Evolutionary conservation across 2,113 vertebrate genomes (phyloP).

Genomic region (Festucalex cinctus): DNA sequence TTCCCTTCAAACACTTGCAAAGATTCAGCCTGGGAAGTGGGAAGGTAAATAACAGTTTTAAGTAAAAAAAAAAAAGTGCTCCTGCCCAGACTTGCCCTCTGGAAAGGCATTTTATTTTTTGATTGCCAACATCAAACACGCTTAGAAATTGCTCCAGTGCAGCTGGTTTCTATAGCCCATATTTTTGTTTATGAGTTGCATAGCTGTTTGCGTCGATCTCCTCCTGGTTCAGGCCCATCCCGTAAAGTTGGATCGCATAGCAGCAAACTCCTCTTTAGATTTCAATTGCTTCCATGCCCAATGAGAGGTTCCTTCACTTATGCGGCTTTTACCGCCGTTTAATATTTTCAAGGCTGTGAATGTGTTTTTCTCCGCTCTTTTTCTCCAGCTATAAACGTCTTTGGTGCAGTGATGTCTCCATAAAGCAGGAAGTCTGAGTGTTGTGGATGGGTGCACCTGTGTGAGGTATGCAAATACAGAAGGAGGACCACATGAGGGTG

Average conservation of each 20-base stretch:
- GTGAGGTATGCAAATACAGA: conserved; percentile 14
- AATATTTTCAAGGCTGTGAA: conserved; percentile 33
- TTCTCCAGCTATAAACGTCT: conserved; percentile 18
- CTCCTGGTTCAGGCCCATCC: neutral
- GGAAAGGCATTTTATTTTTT: conserved; percentile 49
- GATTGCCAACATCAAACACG: conserved; percentile 60
- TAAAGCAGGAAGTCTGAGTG: conserved; percentile 25
- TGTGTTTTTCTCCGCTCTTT: conserved; percentile 4
- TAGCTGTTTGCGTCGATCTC: conserved; percentile 15
- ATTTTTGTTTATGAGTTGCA: conserved; percentile 44
- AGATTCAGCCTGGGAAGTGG: neutral
- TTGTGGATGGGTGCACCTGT: conserved; percentile 41
- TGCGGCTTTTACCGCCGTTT: conserved; percentile 10
- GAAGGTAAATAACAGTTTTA: conserved; percentile 50
- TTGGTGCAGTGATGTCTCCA: conserved; percentile 23
- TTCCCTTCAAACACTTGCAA: conserved; percentile 22
- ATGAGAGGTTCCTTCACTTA: conserved; percentile 9
- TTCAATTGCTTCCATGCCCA: conserved; percentile 41
- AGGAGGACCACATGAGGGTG: conserved; percentile 34
- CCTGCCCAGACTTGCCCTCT: conserved; percentile 54
- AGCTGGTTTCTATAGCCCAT: conserved; percentile 31
- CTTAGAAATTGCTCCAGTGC: conserved; percentile 38
- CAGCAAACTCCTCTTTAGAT: conserved; percentile 13
- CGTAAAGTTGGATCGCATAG: conserved; percentile 6
- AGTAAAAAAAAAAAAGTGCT: conserved; percentile 5